Conservation (phyloP, 2,797 vertebrate genomes). For the Sorex maritimensis region DNA sequence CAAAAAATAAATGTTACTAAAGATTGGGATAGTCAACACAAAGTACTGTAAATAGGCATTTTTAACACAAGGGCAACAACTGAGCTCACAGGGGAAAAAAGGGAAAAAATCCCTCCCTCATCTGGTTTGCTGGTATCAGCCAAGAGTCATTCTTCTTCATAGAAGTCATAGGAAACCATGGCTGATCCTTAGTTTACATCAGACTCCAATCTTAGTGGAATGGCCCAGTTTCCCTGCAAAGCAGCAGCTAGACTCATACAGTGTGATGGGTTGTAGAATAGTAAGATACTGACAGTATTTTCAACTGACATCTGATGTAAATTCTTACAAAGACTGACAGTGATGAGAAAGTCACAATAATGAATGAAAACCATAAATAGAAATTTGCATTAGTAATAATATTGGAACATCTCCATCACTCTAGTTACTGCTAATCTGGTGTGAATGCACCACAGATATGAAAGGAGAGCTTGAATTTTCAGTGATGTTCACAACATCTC, state of each 20-base stretch:
- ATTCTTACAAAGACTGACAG: conserved; percentile 59
- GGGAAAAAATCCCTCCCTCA: not conserved
- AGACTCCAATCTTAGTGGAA: not conserved
- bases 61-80: conserved; percentile 4
- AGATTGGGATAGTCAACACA: not conserved
- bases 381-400: conserved; percentile 35
- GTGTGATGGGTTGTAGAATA: conserved; percentile 43
- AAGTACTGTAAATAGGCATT: conserved; percentile 52
- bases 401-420: conserved; percentile 70
- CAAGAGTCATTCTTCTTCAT: not conserved
- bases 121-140: not conserved
- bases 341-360: conserved; percentile 66
- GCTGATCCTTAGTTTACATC: not conserved
- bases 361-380: conserved; percentile 70
- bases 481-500: conserved; percentile 87
- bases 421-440: conserved; percentile 77
- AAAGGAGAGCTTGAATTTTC: conserved; percentile 84
- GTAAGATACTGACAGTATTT: conserved; percentile 57
- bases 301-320: conserved; percentile 41
- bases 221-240: not conserved
- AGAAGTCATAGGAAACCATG: not conserved
- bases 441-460: conserved; percentile 64
- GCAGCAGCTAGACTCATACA: conserved; percentile 24
- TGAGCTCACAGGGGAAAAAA: not conserved
- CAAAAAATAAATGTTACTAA: conserved; percentile 49